Evolutionary conservation across 2,113 vertebrate genomes (phyloP).

Genomic region (Neogobius melanostomus): DNA sequence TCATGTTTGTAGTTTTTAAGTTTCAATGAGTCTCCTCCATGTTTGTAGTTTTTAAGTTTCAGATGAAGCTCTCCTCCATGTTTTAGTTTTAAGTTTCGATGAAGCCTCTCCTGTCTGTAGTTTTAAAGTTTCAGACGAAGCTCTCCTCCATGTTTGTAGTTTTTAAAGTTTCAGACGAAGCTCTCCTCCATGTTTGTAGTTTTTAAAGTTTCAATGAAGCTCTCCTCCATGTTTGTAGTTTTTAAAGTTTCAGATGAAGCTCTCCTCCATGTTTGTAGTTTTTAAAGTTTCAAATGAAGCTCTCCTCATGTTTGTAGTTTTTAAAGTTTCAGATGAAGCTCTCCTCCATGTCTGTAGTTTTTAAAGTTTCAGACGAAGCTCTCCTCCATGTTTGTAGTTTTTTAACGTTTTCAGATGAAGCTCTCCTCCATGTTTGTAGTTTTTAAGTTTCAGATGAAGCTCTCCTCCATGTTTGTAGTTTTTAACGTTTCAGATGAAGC

Average conservation of each 20-base stretch:
- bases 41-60: no score
- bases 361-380: neutral
- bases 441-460: no score
- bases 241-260: neutral
- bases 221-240: conserved; percentile 4
- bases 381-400: conserved; percentile 2
- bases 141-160: conserved; percentile 1
- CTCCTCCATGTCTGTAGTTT: neutral
- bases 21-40: no score
- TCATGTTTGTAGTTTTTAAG: no score
- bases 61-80: no score
- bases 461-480: neutral
- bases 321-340: conserved; percentile 68
- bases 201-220: neutral
- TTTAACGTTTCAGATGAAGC: neutral
- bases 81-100: no score
- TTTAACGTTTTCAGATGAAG: neutral
- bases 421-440: neutral
- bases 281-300: no score
- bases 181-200: conserved; percentile 7
- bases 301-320: neutral
- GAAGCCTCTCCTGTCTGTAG: no score
- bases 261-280: neutral
- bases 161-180: conserved; percentile 80
- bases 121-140: neutral